Evolutionary conservation across 1,140 invertebrate species (phyloP).

Genomic region (Dendroctonus ponderosae): DNA sequence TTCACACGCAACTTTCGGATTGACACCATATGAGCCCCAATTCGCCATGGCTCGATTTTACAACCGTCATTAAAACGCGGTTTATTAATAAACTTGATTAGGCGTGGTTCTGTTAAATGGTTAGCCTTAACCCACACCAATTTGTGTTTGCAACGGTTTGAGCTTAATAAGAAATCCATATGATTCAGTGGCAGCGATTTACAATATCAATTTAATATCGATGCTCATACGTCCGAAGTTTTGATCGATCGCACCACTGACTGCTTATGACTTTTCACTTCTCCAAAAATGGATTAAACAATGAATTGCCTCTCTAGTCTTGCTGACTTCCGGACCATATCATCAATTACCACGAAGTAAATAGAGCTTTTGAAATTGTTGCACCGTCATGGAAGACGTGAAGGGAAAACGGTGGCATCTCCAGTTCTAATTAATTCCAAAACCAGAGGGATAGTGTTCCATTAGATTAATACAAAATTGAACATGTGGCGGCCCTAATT

Average conservation of each 20-base stretch:
- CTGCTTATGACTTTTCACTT: slow-evolving; percentile 5
- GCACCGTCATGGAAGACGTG: slow-evolving; percentile 23
- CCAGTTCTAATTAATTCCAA: slow-evolving; percentile 44
- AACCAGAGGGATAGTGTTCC: slow-evolving; percentile 42
- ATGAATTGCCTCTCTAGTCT: slow-evolving; percentile 14
- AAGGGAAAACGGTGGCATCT: slow-evolving; percentile 32
- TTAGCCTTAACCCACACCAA: too few species aligned
- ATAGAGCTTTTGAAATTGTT: slow-evolving; percentile 25
- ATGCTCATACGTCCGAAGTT: neutral
- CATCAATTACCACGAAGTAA: slow-evolving; percentile 24
- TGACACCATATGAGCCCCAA: too few species aligned
- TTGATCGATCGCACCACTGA: neutral
- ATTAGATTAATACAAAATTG: slow-evolving; percentile 43
- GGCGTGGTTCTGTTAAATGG: too few species aligned
- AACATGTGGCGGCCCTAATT: slow-evolving; percentile 41
- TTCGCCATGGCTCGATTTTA: too few species aligned
- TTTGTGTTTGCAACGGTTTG: too few species aligned
- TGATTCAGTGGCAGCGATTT: too few species aligned
- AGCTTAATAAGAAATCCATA: too few species aligned
- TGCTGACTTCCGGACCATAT: slow-evolving; percentile 19
- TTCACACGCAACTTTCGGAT: too few species aligned
- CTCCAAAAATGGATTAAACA: slow-evolving; percentile 8
- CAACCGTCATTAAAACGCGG: too few species aligned
- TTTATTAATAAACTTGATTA: too few species aligned
- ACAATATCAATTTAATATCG: too few species aligned